These are phyloP conservation scores for Benthosema pterotum DNA, from an alignment of 2,797 vertebrate species.

Conservation along the genomic window DNA sequence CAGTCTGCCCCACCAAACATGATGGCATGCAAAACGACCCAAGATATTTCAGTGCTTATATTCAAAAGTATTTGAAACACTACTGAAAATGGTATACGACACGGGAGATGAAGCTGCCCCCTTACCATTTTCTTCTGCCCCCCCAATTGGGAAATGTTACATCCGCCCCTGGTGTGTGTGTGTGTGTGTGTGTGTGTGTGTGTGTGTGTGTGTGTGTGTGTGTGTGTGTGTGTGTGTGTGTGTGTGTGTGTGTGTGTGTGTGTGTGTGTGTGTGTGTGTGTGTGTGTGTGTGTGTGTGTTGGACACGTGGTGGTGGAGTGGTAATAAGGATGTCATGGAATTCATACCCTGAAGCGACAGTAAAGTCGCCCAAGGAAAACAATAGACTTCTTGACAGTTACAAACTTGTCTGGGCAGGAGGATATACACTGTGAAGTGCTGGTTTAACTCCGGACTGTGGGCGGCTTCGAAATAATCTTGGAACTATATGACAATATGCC, in stretches of 20 bases:
- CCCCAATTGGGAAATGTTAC: too few species aligned
- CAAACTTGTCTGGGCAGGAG: slow-evolving; percentile 68
- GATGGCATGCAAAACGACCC: too few species aligned
- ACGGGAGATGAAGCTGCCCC: too few species aligned
- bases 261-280: not conserved
- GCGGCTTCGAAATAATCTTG: too few species aligned
- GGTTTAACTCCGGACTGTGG: too few species aligned
- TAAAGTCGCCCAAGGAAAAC: slow-evolving; percentile 62
- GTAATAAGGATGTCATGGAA: slow-evolving; percentile 40
- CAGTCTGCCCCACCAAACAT: too few species aligned
- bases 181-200: slow-evolving; percentile 31
- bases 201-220: slow-evolving; percentile 26
- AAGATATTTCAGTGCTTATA: too few species aligned
- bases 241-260: not conserved
- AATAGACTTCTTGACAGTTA: slow-evolving; percentile 33
- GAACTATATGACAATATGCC: too few species aligned
- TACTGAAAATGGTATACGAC: too few species aligned
- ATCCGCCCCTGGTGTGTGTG: too few species aligned
- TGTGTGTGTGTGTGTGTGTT: not conserved
- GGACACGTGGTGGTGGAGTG: not conserved
- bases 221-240: slow-evolving; percentile 34
- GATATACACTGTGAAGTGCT: slow-evolving; percentile 3
- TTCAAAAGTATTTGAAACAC: too few species aligned
- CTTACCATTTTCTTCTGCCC: too few species aligned
- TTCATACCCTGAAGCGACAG: slow-evolving; percentile 66